Evolutionary conservation across 1,140 invertebrate species (phyloP).

Genomic region (Brachionus calyciflorus): DNA sequence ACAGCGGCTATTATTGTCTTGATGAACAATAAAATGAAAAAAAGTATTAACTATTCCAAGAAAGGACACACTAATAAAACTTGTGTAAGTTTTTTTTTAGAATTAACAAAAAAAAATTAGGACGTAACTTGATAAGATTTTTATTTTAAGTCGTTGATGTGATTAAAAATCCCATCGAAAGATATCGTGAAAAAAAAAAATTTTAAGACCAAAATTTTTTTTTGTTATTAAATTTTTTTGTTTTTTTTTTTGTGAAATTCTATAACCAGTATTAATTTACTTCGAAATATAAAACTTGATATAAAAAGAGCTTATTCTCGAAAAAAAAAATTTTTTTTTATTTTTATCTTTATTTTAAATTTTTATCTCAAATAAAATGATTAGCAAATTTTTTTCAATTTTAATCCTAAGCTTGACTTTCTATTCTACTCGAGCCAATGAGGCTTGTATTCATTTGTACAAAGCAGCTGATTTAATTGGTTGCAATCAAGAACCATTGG

Average conservation of each 20-base stretch:
- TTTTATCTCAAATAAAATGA: not conserved
- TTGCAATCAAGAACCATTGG: not conserved
- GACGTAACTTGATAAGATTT: no score
- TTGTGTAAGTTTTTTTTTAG: slow-evolving; percentile 28
- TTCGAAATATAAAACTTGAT: slow-evolving; percentile 1
- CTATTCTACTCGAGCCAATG: no score
- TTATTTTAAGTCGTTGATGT: slow-evolving; percentile 15
- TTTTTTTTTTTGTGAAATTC: slow-evolving; percentile 6
- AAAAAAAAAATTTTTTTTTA: not conserved
- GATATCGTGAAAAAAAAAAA: no score
- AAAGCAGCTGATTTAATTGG: not conserved
- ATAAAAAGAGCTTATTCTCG: slow-evolving; percentile 1
- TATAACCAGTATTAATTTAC: slow-evolving; percentile 28
- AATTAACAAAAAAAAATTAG: not conserved
- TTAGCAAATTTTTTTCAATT: not conserved
- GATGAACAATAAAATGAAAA: slow-evolving; percentile 68
- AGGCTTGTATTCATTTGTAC: not conserved
- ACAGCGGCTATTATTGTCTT: slow-evolving; percentile 94
- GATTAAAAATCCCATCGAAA: no score
- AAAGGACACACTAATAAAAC: not conserved
- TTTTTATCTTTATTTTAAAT: not conserved
- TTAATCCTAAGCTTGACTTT: not conserved
- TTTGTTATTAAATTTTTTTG: no score
- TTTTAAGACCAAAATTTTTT: no score
- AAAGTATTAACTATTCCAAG: slow-evolving; percentile 17